Percentiles rank a stretch among this genome's conserved stretches.
Evolutionary conservation across 2,113 vertebrate species (phyloP).

Genomic region (Progne subis): DNA sequence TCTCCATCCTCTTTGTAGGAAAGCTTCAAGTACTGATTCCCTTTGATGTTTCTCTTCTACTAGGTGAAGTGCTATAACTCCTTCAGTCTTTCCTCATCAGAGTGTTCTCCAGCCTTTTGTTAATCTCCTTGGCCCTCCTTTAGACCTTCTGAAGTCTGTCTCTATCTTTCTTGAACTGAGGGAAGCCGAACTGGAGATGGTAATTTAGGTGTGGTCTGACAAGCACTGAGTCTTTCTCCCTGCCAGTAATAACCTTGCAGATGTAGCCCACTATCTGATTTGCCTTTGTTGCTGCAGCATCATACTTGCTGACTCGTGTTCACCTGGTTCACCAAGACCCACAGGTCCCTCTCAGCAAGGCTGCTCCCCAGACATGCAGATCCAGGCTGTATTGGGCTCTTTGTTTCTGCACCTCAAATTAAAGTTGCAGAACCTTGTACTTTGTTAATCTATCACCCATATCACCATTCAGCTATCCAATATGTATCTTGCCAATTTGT

Average conservation of each 20-base stretch:
- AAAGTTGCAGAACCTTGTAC: too few relatives aligned
- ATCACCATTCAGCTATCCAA: neutral
- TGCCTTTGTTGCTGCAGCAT: neutral
- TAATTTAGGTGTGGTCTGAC: neutral
- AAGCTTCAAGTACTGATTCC: neutral
- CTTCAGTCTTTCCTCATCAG: neutral
- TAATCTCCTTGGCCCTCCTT: neutral
- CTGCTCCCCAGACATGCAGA: neutral
- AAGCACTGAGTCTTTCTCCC: accelerated
- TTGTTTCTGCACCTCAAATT: neutral
- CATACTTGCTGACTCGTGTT: accelerated
- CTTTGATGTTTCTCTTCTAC: neutral
- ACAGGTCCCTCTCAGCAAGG: neutral
- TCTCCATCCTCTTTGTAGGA: neutral
- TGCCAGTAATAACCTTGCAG: neutral
- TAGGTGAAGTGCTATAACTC: neutral
- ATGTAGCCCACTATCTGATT: neutral
- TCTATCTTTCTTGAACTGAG: neutral
- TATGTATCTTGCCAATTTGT: neutral
- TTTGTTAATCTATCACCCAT: neutral
- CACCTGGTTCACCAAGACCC: neutral
- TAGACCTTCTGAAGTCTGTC: neutral
- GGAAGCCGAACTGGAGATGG: neutral
- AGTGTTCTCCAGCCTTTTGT: neutral
- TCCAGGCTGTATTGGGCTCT: neutral